Conservation (phyloP, 2,797 vertebrate species). For the Chaenodraco wilsoni region DNA sequence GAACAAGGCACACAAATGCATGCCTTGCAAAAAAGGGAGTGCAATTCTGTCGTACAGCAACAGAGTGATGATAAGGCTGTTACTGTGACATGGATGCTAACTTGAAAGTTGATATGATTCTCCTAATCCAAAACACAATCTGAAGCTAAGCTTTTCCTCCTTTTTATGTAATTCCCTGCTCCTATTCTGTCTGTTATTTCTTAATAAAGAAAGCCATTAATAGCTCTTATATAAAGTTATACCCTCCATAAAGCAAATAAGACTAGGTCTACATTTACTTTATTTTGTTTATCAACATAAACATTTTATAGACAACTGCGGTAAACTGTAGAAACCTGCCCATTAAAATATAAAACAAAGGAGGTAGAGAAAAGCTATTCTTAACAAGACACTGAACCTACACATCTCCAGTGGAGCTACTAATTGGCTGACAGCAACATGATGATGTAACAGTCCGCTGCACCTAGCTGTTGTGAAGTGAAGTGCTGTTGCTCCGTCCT, state of each 20-base stretch:
- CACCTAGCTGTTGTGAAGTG: constrained; percentile 17
- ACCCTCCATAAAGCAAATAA: background rate
- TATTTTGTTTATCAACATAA: background rate
- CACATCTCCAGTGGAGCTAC: constrained; percentile 24
- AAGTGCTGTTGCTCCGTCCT: constrained; percentile 16
- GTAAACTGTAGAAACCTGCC: background rate
- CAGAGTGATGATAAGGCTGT: constrained; percentile 7
- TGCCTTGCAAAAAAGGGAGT: constrained; percentile 2
- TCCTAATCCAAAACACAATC: constrained; percentile 6
- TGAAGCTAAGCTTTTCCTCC: constrained; percentile 10
- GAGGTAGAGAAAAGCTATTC: background rate
- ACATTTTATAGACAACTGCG: background rate
- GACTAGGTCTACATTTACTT: constrained; percentile 8
- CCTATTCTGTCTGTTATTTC: constrained; percentile 9
- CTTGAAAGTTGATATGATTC: constrained; percentile 15
- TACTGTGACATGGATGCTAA: constrained; percentile 33
- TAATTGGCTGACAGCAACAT: constrained; percentile 21
- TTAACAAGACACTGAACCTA: background rate
- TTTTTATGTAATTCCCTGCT: constrained; percentile 12
- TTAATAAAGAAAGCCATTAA: constrained; percentile 15
- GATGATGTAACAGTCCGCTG: constrained; percentile 44
- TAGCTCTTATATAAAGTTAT: constrained; percentile 31
- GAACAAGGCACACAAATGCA: constrained; percentile 2
- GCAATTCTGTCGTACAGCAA: background rate
- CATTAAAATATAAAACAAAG: background rate